phyloP scores from a whole-genome alignment of 2,888 invertebrate genomes.

The Stramonita haemastoma region DNA sequence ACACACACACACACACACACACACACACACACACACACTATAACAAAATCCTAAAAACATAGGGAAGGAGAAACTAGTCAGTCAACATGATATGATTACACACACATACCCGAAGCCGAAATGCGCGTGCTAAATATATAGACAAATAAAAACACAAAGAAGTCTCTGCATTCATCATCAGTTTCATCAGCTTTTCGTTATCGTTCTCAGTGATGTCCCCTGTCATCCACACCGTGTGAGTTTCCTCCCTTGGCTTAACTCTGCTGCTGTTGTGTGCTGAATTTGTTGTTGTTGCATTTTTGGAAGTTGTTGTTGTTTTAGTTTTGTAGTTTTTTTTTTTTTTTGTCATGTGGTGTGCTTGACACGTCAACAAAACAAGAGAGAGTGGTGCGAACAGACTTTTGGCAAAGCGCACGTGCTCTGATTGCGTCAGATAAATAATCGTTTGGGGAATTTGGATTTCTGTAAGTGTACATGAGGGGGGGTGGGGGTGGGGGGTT shows the following conservation, averaged over 20 bases:
- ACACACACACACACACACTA: no score
- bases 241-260: neutral
- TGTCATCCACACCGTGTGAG: constrained; percentile 10
- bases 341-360: neutral
- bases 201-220: constrained; percentile 10
- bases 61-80: no score
- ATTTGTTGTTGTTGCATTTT: neutral
- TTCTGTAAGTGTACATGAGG: no score
- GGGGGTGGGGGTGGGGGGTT: no score
- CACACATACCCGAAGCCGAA: neutral
- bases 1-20: no score
- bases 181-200: neutral
- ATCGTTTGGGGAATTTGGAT: no score
- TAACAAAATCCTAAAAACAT: no score
- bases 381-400: neutral
- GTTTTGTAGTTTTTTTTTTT: no score
- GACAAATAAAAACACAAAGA: neutral
- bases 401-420: neutral
- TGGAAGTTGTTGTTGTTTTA: no score
- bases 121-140: neutral
- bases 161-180: neutral
- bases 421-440: no score
- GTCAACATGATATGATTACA: neutral
- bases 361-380: neutral
- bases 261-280: neutral